Conservation (phyloP, 2,113 vertebrate genomes). For the Muscicapa adusta region DNA sequence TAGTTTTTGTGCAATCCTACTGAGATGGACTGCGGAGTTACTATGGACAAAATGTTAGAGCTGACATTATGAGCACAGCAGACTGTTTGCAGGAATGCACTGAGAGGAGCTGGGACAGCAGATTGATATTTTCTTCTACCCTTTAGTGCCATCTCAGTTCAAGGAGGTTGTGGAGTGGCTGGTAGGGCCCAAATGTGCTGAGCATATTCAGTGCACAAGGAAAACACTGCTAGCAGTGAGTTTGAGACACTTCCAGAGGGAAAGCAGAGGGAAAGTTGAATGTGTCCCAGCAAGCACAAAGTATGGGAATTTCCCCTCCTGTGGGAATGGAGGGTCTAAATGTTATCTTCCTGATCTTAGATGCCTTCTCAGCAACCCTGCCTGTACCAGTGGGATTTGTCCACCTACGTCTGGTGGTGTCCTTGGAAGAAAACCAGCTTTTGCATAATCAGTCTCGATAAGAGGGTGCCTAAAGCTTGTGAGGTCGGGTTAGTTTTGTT, state of each 20-base stretch:
- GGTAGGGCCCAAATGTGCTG: neutral
- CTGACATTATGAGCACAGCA: neutral
- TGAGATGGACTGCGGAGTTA: fast-evolving
- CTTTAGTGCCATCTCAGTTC: neutral
- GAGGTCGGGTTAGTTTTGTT: neutral
- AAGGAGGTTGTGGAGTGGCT: neutral
- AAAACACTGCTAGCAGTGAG: neutral
- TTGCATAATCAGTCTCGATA: neutral
- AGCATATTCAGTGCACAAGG: fast-evolving
- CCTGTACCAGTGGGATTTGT: neutral
- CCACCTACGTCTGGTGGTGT: neutral
- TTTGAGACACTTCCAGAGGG: neutral
- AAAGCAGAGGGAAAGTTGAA: neutral
- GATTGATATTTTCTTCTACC: neutral
- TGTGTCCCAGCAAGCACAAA: neutral
- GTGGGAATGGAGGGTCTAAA: neutral
- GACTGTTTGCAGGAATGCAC: neutral
- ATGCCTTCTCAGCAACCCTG: neutral
- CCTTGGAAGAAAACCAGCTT: neutral
- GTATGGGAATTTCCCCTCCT: neutral
- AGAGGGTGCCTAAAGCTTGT: neutral
- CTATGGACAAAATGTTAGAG: neutral
- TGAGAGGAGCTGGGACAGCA: neutral
- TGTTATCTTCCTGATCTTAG: neutral
- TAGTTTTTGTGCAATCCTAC: neutral